Percentiles rank a stretch among this genome's conserved stretches.
Conservation (phyloP, 1,140 invertebrate genomes). For the Euwallacea similis region DNA sequence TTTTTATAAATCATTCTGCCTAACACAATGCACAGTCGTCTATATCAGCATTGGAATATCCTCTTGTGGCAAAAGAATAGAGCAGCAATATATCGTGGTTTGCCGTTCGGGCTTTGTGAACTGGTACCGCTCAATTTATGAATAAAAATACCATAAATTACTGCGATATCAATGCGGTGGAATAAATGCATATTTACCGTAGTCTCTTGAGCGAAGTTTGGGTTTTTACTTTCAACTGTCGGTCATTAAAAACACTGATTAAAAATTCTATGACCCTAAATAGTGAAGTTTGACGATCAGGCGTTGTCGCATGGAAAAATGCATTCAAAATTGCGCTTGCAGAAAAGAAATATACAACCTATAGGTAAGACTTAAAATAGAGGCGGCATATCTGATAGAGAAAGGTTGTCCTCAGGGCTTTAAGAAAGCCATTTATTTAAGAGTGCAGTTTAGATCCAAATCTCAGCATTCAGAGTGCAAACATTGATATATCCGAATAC, state of each 20-base stretch:
- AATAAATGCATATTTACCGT: constrained; percentile 47
- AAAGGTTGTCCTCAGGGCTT: constrained; percentile 29
- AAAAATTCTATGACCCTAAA: constrained; percentile 19
- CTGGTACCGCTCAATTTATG: constrained; percentile 47
- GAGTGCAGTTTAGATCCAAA: constrained; percentile 27
- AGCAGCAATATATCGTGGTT: constrained; percentile 43
- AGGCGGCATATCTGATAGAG: constrained; percentile 11
- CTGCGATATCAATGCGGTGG: constrained; percentile 44
- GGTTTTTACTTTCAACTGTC: constrained; percentile 29
- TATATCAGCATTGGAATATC: constrained; percentile 46
- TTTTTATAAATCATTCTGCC: constrained; percentile 46
- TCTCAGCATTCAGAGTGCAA: constrained; percentile 25
- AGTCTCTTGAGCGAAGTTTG: constrained; percentile 30
- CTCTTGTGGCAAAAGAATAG: constrained; percentile 45
- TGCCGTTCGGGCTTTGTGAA: constrained; percentile 43
- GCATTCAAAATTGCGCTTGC: neutral
- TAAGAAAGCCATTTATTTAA: constrained; percentile 29
- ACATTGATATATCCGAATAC: constrained; percentile 31
- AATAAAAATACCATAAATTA: constrained; percentile 50
- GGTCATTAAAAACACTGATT: constrained; percentile 45
- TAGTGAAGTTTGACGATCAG: neutral
- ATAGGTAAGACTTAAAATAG: constrained; percentile 16
- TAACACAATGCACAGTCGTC: constrained; percentile 38
- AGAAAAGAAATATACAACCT: constrained; percentile 8
- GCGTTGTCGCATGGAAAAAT: neutral